These are phyloP conservation scores for Telmatochromis sp. DNA, from an alignment of 2,113 vertebrate genomes.

Conservation along the genomic window DNA sequence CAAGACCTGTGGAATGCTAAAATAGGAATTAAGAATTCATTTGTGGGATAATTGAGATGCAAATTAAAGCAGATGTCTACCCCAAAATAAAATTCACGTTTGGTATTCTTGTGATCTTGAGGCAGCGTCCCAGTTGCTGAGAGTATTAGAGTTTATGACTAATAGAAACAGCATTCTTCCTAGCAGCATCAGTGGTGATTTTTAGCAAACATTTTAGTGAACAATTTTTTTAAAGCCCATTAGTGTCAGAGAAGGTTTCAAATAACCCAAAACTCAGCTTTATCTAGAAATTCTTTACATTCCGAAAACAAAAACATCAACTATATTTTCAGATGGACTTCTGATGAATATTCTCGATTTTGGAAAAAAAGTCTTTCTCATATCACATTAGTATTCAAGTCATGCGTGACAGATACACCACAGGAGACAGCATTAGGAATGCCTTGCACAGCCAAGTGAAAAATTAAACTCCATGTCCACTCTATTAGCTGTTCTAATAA, in stretches of 20 bases:
- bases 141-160: neutral
- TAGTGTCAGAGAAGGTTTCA: neutral
- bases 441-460: neutral
- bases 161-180: neutral
- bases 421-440: neutral
- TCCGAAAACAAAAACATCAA: neutral
- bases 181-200: neutral
- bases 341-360: neutral
- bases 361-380: neutral
- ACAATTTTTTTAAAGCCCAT: neutral
- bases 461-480: neutral
- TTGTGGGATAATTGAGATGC: constrained; percentile 41
- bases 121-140: neutral
- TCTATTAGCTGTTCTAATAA: neutral
- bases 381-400: constrained; percentile 11
- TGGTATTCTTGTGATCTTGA: constrained; percentile 16
- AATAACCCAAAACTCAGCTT: neutral
- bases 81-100: constrained; percentile 11
- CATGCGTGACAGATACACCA: neutral
- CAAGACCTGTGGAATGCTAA: constrained; percentile 28
- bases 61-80: constrained; percentile 44
- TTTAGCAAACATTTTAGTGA: neutral
- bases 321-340: neutral
- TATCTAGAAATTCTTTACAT: neutral
- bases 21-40: constrained; percentile 47